Conservation (phyloP, 2,888 invertebrate species). For the Heteropelma amictum region DNA sequence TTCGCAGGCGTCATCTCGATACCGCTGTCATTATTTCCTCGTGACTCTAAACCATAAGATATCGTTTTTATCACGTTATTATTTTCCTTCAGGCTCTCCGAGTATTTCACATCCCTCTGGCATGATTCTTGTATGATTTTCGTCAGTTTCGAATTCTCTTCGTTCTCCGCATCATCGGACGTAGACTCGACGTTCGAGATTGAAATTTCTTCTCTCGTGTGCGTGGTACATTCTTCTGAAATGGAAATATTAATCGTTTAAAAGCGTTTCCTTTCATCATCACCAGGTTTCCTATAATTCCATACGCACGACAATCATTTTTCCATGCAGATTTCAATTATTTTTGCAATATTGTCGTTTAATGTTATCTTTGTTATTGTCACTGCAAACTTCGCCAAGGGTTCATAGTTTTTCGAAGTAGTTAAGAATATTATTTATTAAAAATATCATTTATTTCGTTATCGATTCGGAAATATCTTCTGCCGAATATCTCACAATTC, state of each 20-base stretch:
- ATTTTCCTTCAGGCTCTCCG: constrained; percentile 36
- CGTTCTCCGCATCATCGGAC: constrained; percentile 34
- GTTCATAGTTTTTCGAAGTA: too few species aligned
- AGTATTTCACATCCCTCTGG: constrained; percentile 41
- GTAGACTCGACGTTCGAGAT: constrained; percentile 31
- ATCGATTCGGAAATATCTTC: too few species aligned
- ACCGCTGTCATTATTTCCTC: constrained; percentile 65
- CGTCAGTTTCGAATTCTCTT: constrained; percentile 47
- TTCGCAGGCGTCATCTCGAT: constrained; percentile 66
- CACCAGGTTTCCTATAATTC: too few species aligned
- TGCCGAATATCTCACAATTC: too few species aligned
- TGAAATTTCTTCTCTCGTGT: constrained; percentile 50
- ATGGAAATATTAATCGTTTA: background rate
- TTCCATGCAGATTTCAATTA: too few species aligned
- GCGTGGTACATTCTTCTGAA: constrained; percentile 17
- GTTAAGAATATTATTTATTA: too few species aligned
- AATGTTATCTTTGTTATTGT: too few species aligned
- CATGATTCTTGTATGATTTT: constrained; percentile 54
- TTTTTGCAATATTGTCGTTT: too few species aligned
- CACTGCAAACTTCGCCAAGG: too few species aligned
- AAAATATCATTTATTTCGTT: too few species aligned
- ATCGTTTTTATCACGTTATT: constrained; percentile 50
- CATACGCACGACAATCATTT: too few species aligned
- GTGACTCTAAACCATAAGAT: constrained; percentile 50
- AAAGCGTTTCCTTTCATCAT: too few species aligned